Evolutionary conservation across 2,888 invertebrate species (phyloP).

Genomic region (Zonitis immaculata): DNA sequence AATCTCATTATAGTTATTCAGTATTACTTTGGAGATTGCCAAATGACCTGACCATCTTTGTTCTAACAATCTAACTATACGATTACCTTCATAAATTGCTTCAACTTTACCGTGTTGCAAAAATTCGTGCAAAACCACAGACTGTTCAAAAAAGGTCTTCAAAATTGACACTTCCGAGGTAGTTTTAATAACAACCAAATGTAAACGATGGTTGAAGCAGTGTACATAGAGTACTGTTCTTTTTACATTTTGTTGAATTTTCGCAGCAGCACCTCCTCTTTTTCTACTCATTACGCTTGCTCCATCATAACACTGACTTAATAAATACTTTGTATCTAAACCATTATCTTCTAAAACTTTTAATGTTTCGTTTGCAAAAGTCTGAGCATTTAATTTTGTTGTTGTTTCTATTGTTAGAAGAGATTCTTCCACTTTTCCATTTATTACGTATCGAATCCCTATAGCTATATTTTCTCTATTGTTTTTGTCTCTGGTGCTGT

Average conservation of each 20-base stretch:
- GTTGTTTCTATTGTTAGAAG: too few relatives aligned
- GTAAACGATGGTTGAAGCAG: background rate
- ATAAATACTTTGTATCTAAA: too few relatives aligned
- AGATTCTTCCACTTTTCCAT: too few relatives aligned
- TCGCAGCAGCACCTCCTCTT: background rate
- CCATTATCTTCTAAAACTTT: too few relatives aligned
- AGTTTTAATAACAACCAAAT: background rate
- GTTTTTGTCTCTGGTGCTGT: too few relatives aligned
- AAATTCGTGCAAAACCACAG: background rate
- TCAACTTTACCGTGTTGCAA: background rate
- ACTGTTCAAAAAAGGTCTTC: background rate
- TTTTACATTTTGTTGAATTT: background rate
- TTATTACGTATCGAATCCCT: too few relatives aligned
- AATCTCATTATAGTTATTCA: too few relatives aligned
- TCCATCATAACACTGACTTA: background rate
- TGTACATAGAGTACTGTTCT: background rate
- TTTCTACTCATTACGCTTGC: background rate
- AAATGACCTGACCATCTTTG: background rate
- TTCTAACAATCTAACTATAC: background rate
- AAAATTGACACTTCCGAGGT: background rate
- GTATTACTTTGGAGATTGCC: too few relatives aligned
- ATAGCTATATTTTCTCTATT: too few relatives aligned
- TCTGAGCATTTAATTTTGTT: too few relatives aligned
- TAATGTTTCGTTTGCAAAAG: too few relatives aligned
- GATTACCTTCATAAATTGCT: background rate